These are phyloP conservation scores for Calliphora vomitoria DNA, from an alignment of 2,888 invertebrate genomes.

Conservation along the genomic window DNA sequence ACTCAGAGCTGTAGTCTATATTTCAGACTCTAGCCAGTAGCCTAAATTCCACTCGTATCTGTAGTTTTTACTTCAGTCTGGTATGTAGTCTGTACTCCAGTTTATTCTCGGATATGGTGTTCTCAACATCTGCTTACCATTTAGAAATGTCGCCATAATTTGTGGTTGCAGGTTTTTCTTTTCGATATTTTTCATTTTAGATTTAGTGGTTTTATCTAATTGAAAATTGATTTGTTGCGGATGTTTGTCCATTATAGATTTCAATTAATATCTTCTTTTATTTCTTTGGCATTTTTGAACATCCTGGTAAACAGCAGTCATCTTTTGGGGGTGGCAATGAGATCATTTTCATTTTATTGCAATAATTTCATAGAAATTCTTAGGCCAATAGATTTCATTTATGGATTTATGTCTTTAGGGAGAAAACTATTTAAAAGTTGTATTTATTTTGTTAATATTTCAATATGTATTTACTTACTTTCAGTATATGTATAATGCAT, in stretches of 20 bases:
- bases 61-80: too few relatives aligned
- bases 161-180: conserved; percentile 37
- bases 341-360: neutral
- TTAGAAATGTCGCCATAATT: conserved; percentile 24
- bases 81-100: too few relatives aligned
- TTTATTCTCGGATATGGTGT: too few relatives aligned
- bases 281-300: conserved; percentile 25
- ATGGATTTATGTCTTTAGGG: conserved; percentile 30
- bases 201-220: conserved; percentile 52
- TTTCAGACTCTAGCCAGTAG: too few relatives aligned
- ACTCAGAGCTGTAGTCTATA: too few relatives aligned
- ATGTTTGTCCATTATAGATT: conserved; percentile 62
- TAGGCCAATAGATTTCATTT: conserved; percentile 11
- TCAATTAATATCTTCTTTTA: conserved; percentile 50
- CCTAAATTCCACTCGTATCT: too few relatives aligned
- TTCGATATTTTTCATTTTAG: conserved; percentile 8
- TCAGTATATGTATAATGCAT: conserved; percentile 10
- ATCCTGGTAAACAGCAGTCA: conserved; percentile 16
- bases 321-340: neutral
- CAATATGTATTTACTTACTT: neutral
- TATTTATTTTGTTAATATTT: conserved; percentile 24
- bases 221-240: conserved; percentile 59
- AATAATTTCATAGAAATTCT: conserved; percentile 7
- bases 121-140: neutral
- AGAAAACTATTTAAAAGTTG: conserved; percentile 27